Evolutionary conservation across 2,888 invertebrate species (phyloP), one percentile per base, ranked within the genome.

Genomic region (Atrina japonica): DNA sequence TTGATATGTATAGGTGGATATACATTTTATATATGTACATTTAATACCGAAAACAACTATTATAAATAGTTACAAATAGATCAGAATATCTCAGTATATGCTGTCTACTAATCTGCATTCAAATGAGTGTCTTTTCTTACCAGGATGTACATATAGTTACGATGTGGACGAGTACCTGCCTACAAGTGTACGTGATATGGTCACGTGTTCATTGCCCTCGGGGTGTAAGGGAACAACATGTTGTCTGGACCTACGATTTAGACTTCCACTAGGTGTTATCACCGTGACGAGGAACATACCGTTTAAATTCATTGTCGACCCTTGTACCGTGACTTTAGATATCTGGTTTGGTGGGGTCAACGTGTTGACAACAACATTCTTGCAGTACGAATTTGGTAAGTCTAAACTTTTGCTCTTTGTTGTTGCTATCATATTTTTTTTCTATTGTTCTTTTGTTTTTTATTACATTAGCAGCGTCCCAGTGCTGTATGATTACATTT

Each of bases 321-420:
- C 70, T 5, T 70, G 70, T 41, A 53, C 66, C 18, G 60, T 70
- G 35, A 43, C 40, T 35, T 23, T 70, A 3, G 70, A 70, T n/a
- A 45, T 61, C 16, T 50, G 60, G 18, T 70, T 70, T 61, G 70
- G 70, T 25, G 53, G 53, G n/a, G 53, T 25, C 29, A 70, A 30
- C 30, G 27, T 56, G 18, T 29, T 53, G 7, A 66, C 45, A 61
- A n/a, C 30, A n/a, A 61, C 27, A 18, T 58, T 70, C 52, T 29
- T 70, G n/a, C 55, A 58, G 11, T 70, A 70, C 52, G 61, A 70
- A 41, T 70, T 30, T 56, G 64, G 70, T 70, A 59, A 25, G 58
- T 11, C 9, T 9, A n/a, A 23, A 6, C 27, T 50, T 49, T 49
- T 16, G n/a, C n/a, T n/a, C n/a, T n/a, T n/a, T n/a, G n/a, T n/a